These are phyloP conservation scores for Anguilla megastoma DNA, from an alignment of 2,797 vertebrate genomes.

Conservation along the genomic window DNA sequence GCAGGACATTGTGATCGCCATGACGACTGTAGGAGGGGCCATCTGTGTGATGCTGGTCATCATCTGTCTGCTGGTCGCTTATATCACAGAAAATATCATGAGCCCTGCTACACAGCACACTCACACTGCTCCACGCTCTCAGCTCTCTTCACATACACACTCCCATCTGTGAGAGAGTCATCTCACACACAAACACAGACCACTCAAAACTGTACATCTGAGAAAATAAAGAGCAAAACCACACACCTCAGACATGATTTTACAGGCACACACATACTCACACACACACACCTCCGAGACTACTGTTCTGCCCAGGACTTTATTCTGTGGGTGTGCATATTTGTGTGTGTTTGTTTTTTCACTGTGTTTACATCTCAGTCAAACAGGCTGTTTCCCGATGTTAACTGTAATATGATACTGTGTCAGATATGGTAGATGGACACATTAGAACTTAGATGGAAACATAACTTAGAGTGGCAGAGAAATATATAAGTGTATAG, in stretches of 20 bases:
- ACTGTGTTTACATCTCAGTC: slow-evolving; percentile 22
- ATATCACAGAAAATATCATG: slow-evolving; percentile 97
- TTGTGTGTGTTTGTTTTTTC: neutral
- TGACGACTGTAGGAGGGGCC: slow-evolving; percentile 95
- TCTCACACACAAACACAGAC: neutral
- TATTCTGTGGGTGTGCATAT: neutral
- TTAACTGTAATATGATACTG: neutral
- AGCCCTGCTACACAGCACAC: slow-evolving; percentile 73
- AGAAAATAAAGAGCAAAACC: neutral
- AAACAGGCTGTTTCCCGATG: neutral
- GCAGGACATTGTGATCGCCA: slow-evolving; percentile 96
- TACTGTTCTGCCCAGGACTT: neutral
- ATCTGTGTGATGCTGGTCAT: slow-evolving; percentile 99
- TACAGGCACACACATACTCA: slow-evolving; percentile 53
- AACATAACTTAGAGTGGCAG: neutral
- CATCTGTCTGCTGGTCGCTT: slow-evolving; percentile 95
- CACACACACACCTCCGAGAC: neutral
- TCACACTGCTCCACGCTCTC: slow-evolving; percentile 64
- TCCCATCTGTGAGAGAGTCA: neutral
- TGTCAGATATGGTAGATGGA: neutral
- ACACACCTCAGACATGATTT: slow-evolving; percentile 33
- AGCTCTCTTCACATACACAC: slow-evolving; percentile 37
- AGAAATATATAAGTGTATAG: slow-evolving; percentile 1
- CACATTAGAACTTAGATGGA: slow-evolving; percentile 20
- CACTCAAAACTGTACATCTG: neutral